These are phyloP conservation scores for Eupithecia dodoneata DNA, from an alignment of 2,888 invertebrate species.

Conservation along the genomic window DNA sequence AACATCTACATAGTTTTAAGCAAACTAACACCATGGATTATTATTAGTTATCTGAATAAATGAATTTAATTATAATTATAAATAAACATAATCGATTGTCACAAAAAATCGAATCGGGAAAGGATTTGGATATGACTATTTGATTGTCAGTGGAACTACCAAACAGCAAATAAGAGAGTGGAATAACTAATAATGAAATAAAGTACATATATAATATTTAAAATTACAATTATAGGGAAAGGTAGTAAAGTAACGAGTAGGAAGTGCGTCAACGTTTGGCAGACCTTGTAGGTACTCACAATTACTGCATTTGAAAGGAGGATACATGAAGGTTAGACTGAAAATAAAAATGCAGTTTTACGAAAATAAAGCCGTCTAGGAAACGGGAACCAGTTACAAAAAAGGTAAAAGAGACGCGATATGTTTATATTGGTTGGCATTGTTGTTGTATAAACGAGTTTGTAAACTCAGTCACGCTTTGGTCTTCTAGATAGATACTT, in stretches of 20 bases:
- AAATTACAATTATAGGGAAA: neutral
- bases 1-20: too few relatives aligned
- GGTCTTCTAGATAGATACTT: neutral
- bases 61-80: too few relatives aligned
- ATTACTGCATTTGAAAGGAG: slow-evolving; percentile 24
- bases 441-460: neutral
- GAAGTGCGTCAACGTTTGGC: slow-evolving; percentile 13
- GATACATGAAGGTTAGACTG: slow-evolving; percentile 21
- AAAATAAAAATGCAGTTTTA: slow-evolving; percentile 21
- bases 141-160: too few relatives aligned
- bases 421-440: neutral
- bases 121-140: too few relatives aligned
- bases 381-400: slow-evolving; percentile 18
- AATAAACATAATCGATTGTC: too few relatives aligned
- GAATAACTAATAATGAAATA: too few relatives aligned
- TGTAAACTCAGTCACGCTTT: neutral
- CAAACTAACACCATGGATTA: too few relatives aligned
- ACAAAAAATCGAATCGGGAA: too few relatives aligned
- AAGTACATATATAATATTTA: too few relatives aligned
- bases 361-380: slow-evolving; percentile 15
- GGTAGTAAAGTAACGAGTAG: slow-evolving; percentile 7
- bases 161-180: too few relatives aligned
- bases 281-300: slow-evolving; percentile 23
- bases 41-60: too few relatives aligned
- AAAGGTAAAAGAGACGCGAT: slow-evolving; percentile 8